Evolutionary conservation across 2,888 invertebrate species (phyloP), one percentile per base, ranked within the genome.

Genomic region (Euclidia mi): DNA sequence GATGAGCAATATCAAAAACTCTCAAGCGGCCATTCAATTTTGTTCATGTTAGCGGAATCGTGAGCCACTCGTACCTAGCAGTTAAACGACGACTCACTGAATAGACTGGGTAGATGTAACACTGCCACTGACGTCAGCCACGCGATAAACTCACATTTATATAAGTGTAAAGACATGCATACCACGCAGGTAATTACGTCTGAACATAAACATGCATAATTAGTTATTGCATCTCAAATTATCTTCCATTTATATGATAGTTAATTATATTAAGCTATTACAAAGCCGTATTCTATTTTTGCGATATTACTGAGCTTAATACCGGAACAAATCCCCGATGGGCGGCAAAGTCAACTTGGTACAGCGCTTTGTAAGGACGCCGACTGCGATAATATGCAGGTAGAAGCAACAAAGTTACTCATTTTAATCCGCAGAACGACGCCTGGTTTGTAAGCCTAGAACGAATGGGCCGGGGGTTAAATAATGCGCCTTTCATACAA

Each of bases 401-500:
- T 81, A 72, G 38, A 72, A 76, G 74, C 76, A 79, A 89, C 89
- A 85, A 84, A 84, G 83, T 88, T 84, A 83, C 81, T 86, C 77
- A 85, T 87, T 88, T 88, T 90, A 89, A 90, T 90, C 85, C 82
- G 63, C 56, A 87, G 85, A 87, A 88, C 84, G 79, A 79, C 74
- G 71, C 71, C 73, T 73, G 81, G 84, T 87, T 88, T 88, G 86
- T 84, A 78, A 78, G 71, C 71, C 65, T 74, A 70, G 56, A 79
- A 72, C 73, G 80, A 80, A 85, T 77, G 74, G n/a, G 28, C 70
- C 66, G 66, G 44, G 76, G 78, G 79, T 82, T 85, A 84, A 86
- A 88, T 84, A 84, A 85, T 75, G 66, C 35, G 51, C 51, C 52
- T 20, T 50, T 34, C 53, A 47, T 50, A 57, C 42, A 49, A 71